Evolutionary conservation across 1,140 invertebrate species (phyloP).

Genomic region (Zaprionus gabonicus): DNA sequence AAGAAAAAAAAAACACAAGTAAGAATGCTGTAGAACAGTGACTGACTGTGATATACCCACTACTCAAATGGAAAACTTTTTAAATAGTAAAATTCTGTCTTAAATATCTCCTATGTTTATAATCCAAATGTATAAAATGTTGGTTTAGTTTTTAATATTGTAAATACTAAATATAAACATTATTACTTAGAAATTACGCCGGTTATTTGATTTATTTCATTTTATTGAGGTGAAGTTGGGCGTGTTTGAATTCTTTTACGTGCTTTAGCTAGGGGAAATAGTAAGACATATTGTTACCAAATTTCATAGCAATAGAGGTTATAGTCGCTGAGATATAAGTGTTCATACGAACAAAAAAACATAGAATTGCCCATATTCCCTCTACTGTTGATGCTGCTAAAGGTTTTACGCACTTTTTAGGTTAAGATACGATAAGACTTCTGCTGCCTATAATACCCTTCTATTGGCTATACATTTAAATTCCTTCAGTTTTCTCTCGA

Average conservation of each 20-base stretch:
- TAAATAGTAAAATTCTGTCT: too few species aligned
- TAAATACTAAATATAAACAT: neutral
- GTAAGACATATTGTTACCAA: neutral
- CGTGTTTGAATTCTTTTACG: neutral
- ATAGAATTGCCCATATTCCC: neutral
- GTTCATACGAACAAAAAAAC: neutral
- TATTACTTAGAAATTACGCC: neutral
- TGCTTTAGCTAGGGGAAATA: neutral
- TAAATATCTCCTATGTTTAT: too few species aligned
- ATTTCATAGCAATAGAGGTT: accelerated
- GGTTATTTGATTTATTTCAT: neutral
- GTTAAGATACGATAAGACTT: too few species aligned
- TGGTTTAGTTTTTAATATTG: accelerated
- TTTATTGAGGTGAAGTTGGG: neutral
- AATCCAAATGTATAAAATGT: too few species aligned
- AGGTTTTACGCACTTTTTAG: too few species aligned
- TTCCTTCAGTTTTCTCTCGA: conserved; percentile 12
- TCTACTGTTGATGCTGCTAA: neutral
- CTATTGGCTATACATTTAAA: neutral
- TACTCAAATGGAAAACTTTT: too few species aligned
- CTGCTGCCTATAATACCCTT: neutral
- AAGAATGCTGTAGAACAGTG: neutral
- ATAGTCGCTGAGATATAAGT: neutral
- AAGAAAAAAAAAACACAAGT: conserved; percentile 12
- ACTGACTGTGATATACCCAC: neutral